Base-by-base conservation (phyloP, 2,113 vertebrate species). In the Choloepus hoffmanni region DNA sequence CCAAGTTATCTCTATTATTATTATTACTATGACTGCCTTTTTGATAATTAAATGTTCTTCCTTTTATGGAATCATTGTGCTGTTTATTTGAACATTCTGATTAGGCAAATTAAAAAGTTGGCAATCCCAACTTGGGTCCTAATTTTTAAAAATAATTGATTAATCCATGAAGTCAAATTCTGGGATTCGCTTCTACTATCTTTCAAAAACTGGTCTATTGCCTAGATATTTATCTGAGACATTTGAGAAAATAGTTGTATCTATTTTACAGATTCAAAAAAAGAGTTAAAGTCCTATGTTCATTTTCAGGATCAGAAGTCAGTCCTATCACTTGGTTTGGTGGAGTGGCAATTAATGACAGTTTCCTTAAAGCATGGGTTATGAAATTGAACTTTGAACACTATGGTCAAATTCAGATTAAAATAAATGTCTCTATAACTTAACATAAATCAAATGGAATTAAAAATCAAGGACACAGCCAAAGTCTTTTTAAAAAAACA, bases 371-470 rank as follows among this genome's bases (percentile, higher is more conserved):
- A 70, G 12, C 50, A 60, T 58, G 24, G 26, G 24, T 43, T 77
- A 74, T 62, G 33, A 72, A 93, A 30, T 23, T 73, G 26, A 89
- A 81, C 87, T 89, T 50, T 60, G 33, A 53, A 82, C 28, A 19
- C 28, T 24, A 60, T 68, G 40, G 18, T 19, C 60, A 62, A 50
- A 91, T 48, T 21, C 18, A 62, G 8, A 73, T 74, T n/a, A 73
- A 63, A 78, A 81, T 36, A 30, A 77, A 77, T 30, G 16, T 23
- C 28, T 30, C 21, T 68, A 24, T 30, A 85, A 91, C 65, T 50
- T 72, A 74, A 81, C 28, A 63, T 19, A 97, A 90, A 81, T 58
- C 50, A 83, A 74, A 65, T 0, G 58, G 45, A 96, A 60, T 94
- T 76, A 50, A 89, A 89, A 92, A 63, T 30, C 50, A 65, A 94